Percentiles rank a stretch among this genome's conserved stretches.
Evolutionary conservation across 2,797 vertebrate species (phyloP).

Genomic region (Phrynocephalus vlangalii): DNA sequence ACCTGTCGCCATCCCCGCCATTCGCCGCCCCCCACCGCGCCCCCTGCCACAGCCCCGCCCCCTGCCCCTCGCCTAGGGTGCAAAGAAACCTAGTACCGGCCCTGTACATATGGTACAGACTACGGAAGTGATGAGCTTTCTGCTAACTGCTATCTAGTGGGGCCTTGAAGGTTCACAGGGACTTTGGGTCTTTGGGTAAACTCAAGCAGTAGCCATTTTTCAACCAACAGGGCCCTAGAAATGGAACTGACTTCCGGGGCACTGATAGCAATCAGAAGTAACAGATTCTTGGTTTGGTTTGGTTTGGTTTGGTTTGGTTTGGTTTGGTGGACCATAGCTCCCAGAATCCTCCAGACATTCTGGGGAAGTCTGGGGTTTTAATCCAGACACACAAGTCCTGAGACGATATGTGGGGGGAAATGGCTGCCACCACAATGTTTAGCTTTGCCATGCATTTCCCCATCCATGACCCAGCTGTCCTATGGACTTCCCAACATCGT

Average conservation of each 20-base stretch:
- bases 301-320: no score
- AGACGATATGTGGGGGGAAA: background rate
- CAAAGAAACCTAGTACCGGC: no score
- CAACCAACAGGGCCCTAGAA: background rate
- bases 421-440: background rate
- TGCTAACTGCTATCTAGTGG: background rate
- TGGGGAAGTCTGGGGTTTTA: no score
- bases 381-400: no score
- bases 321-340: no score
- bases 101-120: background rate
- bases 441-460: background rate
- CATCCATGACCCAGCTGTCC: background rate
- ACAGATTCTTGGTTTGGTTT: no score
- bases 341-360: no score
- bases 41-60: no score
- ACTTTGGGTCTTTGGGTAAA: background rate
- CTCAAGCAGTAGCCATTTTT: background rate
- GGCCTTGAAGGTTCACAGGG: background rate
- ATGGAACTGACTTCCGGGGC: background rate
- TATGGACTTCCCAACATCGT: background rate
- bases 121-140: background rate
- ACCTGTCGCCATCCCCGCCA: no score
- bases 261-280: background rate
- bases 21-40: no score
- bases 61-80: no score